A percentile compares a stretch with the other conserved stretches of the same genome.
phyloP scores from a whole-genome alignment of 2,113 vertebrate genomes.

The Pollimyrus isidori region DNA sequence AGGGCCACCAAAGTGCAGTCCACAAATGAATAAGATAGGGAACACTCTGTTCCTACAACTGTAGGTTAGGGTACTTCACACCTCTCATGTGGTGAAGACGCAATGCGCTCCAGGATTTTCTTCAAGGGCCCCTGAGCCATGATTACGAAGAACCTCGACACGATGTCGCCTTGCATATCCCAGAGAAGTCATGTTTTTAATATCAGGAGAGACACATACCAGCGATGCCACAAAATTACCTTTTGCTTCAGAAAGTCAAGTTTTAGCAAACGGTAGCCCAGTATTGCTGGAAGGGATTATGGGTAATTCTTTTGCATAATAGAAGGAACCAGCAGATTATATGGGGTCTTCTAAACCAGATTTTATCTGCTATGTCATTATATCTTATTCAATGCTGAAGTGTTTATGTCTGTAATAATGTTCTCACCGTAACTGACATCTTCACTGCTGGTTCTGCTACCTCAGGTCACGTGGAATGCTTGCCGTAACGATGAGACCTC shows the following conservation, averaged over 20 bases:
- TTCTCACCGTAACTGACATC: neutral
- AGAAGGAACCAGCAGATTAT: neutral
- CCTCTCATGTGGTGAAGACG: neutral
- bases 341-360: neutral
- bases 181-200: neutral
- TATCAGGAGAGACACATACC: neutral
- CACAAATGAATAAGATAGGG: neutral
- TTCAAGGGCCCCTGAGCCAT: neutral
- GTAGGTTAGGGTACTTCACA: neutral
- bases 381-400: neutral
- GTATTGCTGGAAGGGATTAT: conserved; percentile 1
- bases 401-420: neutral
- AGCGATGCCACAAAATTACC: neutral
- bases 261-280: conserved; percentile 9
- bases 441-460: neutral
- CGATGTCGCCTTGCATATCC: neutral
- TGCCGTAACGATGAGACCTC: neutral
- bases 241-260: neutral
- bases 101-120: neutral
- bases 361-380: neutral
- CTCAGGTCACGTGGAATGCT: neutral
- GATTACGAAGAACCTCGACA: neutral
- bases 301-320: neutral
- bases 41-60: neutral
- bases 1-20: neutral